Percentiles rank a stretch among this genome's conserved stretches.
These are phyloP conservation scores for Numida meleagris DNA, from an alignment of 2,113 vertebrate genomes.

Conservation along the genomic window DNA sequence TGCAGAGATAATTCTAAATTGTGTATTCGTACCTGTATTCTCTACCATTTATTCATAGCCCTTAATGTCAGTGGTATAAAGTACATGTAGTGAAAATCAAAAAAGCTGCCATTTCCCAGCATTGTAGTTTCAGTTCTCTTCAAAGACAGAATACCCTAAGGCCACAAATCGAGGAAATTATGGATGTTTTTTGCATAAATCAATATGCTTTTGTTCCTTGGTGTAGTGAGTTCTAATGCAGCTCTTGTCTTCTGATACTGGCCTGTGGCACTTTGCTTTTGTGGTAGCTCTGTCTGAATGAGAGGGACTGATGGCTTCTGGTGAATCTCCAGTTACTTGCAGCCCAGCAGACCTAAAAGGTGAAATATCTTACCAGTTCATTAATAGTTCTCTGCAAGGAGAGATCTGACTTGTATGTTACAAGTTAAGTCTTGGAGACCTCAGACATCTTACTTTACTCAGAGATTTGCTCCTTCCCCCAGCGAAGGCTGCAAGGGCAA, in stretches of 20 bases:
- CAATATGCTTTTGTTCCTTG: slow-evolving; percentile 1
- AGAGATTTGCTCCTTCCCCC: not conserved
- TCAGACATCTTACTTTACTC: not conserved
- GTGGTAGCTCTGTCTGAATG: rapidly evolving
- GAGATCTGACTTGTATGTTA: not conserved
- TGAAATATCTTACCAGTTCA: not conserved
- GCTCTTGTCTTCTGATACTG: not conserved
- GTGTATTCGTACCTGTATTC: not conserved
- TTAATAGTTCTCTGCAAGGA: not conserved
- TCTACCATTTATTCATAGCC: not conserved
- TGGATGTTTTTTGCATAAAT: not conserved
- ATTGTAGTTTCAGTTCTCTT: not conserved
- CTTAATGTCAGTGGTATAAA: not conserved
- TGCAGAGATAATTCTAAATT: not conserved
- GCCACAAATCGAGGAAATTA: not conserved
- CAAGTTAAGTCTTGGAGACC: not conserved
- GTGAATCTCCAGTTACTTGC: not conserved
- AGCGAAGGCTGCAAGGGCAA: not conserved
- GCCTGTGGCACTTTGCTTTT: not conserved
- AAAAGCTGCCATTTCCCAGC: not conserved
- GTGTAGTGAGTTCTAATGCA: not conserved
- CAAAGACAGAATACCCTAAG: not conserved
- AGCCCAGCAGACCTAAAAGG: not conserved
- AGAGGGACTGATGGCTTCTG: not conserved
- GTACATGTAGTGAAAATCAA: not conserved